Evolutionary conservation across 2,888 invertebrate species (phyloP).

Genomic region (Nemurella pictetii): DNA sequence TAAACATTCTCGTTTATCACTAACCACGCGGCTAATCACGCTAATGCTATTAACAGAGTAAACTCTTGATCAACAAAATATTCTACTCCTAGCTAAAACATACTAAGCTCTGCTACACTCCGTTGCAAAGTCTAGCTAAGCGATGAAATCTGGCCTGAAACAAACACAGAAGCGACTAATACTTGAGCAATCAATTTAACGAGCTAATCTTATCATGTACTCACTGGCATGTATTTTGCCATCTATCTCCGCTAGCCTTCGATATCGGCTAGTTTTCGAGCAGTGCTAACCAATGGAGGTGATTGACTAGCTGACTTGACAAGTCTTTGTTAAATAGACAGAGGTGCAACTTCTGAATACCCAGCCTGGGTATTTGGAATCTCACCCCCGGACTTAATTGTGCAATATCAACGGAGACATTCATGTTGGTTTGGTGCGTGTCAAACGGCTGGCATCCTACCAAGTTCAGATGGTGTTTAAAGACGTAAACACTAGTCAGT

Average conservation of each 20-base stretch:
- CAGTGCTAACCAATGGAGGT: neutral
- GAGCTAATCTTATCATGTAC: neutral
- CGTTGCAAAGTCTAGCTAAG: neutral
- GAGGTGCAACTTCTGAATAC: too few relatives aligned
- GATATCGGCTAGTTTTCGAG: neutral
- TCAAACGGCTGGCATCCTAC: too few relatives aligned
- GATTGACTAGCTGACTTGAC: too few relatives aligned
- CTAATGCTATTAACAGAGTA: neutral
- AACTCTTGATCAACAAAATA: too few relatives aligned
- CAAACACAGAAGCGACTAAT: neutral
- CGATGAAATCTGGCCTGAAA: neutral
- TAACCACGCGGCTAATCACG: neutral
- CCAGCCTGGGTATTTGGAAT: too few relatives aligned
- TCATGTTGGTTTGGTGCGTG: too few relatives aligned
- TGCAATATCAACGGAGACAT: too few relatives aligned
- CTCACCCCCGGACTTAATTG: too few relatives aligned
- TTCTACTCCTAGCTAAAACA: neutral
- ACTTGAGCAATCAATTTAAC: neutral
- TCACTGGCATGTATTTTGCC: neutral
- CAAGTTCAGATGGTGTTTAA: too few relatives aligned
- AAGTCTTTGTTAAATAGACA: too few relatives aligned
- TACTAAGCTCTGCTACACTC: neutral
- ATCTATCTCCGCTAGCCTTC: neutral
- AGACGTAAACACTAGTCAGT: too few relatives aligned
- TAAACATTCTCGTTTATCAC: neutral